Evolutionary conservation across 1,140 invertebrate species (phyloP).

Genomic region (Pollicipes pollicipes): DNA sequence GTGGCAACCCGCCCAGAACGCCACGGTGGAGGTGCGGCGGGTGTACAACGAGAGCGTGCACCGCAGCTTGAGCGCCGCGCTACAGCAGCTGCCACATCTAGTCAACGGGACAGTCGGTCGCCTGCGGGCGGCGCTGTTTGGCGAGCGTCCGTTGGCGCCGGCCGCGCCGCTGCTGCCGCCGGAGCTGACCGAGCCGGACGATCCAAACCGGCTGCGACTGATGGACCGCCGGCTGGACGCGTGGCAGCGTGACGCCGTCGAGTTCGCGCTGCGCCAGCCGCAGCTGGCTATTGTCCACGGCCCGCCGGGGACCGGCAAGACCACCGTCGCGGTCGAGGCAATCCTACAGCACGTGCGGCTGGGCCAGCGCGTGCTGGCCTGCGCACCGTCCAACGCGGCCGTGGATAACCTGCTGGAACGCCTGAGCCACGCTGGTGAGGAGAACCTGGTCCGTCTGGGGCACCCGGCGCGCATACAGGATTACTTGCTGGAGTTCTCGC

Average conservation of each 20-base stretch:
- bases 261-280: constrained; percentile 35
- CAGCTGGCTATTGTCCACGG: constrained; percentile 35
- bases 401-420: not conserved
- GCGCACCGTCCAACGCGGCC: not conserved
- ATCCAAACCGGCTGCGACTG: not conserved
- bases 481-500: not conserved
- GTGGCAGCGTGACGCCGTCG: constrained; percentile 37
- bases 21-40: no score
- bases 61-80: no score
- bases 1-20: no score
- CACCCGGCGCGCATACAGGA: constrained; percentile 33
- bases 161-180: not conserved
- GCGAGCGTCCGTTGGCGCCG: not conserved
- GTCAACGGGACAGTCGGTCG: not conserved
- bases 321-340: constrained; percentile 42
- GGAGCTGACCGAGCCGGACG: not conserved
- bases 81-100: not conserved
- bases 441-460: constrained; percentile 34
- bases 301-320: constrained; percentile 45
- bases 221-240: constrained; percentile 24
- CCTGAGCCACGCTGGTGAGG: not conserved
- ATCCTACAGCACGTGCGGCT: constrained; percentile 34
- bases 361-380: constrained; percentile 27
- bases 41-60: no score
- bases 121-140: not conserved